These are phyloP conservation scores for Dryomyza anilis DNA, from an alignment of 2,888 invertebrate species.

Conservation along the genomic window DNA sequence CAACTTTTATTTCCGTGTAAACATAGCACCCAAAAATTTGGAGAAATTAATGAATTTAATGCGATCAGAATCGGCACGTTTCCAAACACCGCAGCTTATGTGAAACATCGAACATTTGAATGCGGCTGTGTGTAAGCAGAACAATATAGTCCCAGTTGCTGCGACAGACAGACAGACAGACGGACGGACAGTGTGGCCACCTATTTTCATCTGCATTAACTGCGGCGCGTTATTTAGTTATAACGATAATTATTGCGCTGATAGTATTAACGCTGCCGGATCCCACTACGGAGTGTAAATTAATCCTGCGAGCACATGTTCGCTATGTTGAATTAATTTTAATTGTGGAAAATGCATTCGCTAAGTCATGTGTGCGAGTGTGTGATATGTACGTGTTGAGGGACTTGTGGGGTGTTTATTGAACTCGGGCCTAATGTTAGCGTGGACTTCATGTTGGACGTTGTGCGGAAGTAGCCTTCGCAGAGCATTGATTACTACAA, in stretches of 20 bases:
- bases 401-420: neutral
- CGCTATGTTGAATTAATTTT: constrained; percentile 17
- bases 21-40: too few relatives aligned
- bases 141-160: neutral
- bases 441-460: neutral
- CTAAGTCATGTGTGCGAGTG: neutral
- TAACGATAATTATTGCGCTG: constrained; percentile 18
- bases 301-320: constrained; percentile 20
- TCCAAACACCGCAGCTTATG: too few relatives aligned
- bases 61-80: too few relatives aligned
- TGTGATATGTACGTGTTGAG: neutral
- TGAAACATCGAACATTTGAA: too few relatives aligned
- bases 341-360: neutral
- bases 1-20: too few relatives aligned
- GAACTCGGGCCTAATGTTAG: neutral
- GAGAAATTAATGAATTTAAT: too few relatives aligned
- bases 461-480: too few relatives aligned
- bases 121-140: neutral
- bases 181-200: neutral
- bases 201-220: neutral
- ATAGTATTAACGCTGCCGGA: constrained; percentile 2
- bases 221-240: constrained; percentile 9
- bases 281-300: neutral
- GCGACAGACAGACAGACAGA: too few relatives aligned
- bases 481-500: too few relatives aligned